Conservation (phyloP, 2,113 vertebrate genomes). For the Pollachius pollachius region DNA sequence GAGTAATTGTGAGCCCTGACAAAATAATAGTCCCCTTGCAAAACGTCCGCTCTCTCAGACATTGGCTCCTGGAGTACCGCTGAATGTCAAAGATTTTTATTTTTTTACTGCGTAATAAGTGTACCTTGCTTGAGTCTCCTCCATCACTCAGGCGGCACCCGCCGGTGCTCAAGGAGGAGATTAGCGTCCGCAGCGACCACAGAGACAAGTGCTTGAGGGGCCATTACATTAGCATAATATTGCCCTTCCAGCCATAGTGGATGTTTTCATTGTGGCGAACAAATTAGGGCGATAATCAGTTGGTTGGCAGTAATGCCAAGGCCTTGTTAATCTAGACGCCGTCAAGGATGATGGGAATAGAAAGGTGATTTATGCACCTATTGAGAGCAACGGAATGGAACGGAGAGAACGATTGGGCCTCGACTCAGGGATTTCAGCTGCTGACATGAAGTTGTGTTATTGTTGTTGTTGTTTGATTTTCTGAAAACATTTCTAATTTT, state of each 20-base stretch:
- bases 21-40: constrained; percentile 10
- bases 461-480: no score
- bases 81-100: neutral
- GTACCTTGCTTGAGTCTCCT: neutral
- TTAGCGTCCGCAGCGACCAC: constrained; percentile 10
- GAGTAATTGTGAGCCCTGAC: neutral
- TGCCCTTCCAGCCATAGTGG: constrained; percentile 32
- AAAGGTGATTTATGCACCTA: constrained; percentile 21
- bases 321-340: constrained; percentile 32
- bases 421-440: neutral
- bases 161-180: constrained; percentile 14
- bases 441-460: no score
- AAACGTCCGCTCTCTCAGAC: neutral
- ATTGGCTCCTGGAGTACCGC: constrained; percentile 12
- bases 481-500: no score
- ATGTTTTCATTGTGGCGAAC: constrained; percentile 8
- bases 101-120: neutral
- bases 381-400: constrained; percentile 19
- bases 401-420: constrained; percentile 13
- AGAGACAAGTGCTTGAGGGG: constrained; percentile 35
- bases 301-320: constrained; percentile 13
- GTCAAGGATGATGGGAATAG: constrained; percentile 31
- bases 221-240: constrained; percentile 49
- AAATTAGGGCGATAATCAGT: constrained; percentile 35
- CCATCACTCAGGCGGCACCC: constrained; percentile 16